Conservation (phyloP, 1,140 invertebrate genomes). For the Stegodyphus dumicola region DNA sequence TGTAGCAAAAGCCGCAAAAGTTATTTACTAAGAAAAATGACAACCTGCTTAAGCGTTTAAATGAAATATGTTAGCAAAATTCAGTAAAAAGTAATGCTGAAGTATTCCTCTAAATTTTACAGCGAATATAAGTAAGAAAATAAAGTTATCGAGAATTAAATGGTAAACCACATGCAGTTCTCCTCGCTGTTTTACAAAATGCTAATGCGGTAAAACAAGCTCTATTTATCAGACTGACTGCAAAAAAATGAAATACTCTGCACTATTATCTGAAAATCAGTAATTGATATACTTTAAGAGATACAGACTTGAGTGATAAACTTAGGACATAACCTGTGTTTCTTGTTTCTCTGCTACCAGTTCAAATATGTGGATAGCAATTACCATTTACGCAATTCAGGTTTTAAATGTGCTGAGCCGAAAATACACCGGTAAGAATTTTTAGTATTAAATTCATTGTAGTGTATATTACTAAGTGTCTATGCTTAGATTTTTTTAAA, state of each 20-base stretch:
- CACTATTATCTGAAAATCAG: background rate
- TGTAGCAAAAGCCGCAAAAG: too few relatives aligned
- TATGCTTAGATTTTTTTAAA: background rate
- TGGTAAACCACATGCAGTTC: too few relatives aligned
- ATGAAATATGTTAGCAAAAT: too few relatives aligned
- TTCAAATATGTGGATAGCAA: constrained; percentile 43
- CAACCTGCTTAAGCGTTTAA: too few relatives aligned
- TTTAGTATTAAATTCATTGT: background rate
- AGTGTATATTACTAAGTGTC: background rate
- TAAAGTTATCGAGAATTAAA: too few relatives aligned
- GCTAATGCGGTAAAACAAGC: background rate
- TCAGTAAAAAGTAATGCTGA: too few relatives aligned
- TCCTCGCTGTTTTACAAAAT: background rate
- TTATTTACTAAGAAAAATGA: too few relatives aligned
- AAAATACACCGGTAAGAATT: constrained; percentile 41
- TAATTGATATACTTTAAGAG: background rate
- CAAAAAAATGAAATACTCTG: background rate
- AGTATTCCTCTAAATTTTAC: too few relatives aligned
- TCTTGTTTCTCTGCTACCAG: background rate
- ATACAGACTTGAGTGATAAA: background rate
- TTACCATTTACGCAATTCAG: background rate
- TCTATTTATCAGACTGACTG: background rate
- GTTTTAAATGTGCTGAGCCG: constrained; percentile 3
- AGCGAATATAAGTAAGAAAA: too few relatives aligned
- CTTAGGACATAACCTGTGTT: background rate